phyloP scores from a whole-genome alignment of 2,888 invertebrate species.

The Eristalis tenax region DNA sequence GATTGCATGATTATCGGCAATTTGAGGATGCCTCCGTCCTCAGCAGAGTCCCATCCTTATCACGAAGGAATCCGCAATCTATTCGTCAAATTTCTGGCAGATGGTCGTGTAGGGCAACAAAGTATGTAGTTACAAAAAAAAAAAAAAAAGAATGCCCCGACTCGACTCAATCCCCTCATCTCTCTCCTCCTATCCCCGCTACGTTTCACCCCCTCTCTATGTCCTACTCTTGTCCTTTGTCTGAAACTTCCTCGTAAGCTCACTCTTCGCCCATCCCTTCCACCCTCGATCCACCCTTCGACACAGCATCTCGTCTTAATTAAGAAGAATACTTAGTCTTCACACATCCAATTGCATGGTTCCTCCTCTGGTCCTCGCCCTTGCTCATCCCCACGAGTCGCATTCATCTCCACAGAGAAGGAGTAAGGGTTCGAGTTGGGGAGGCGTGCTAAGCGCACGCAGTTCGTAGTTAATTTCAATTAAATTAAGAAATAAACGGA shows the following conservation, averaged over 20 bases:
- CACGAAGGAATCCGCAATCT: neutral
- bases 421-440: neutral
- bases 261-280: neutral
- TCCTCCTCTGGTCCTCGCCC: neutral
- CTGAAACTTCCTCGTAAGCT: no score
- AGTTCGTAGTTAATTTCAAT: slow-evolving; percentile 67
- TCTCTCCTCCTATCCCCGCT: no score
- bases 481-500: slow-evolving; percentile 63
- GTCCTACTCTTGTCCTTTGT: no score
- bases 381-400: neutral
- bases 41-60: neutral
- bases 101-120: neutral
- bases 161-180: no score
- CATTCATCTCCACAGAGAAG: neutral
- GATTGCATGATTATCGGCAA: neutral
- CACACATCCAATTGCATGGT: slow-evolving; percentile 50
- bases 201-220: no score
- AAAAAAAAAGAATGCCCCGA: no score
- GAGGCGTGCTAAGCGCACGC: neutral
- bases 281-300: neutral
- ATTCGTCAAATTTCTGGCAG: neutral
- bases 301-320: slow-evolving; percentile 32
- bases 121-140: no score
- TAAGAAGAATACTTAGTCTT: slow-evolving; percentile 43
- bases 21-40: neutral